phyloP scores from a whole-genome alignment of 2,113 vertebrate species.

The Melanerpes aurifrons region DNA sequence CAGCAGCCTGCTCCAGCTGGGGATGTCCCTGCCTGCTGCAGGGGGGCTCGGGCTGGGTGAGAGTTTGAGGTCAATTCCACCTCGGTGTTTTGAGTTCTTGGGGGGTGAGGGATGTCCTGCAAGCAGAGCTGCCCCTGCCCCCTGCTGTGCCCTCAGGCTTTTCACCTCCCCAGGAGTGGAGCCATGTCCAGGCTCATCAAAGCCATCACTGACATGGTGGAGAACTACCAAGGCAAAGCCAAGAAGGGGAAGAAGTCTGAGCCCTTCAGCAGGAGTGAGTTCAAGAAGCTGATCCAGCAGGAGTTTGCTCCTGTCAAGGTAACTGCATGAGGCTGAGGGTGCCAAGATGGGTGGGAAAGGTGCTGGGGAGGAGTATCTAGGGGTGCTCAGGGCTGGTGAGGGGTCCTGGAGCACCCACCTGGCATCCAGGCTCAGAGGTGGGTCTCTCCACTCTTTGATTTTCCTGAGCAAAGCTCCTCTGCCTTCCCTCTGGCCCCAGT shows the following conservation, averaged over 20 bases:
- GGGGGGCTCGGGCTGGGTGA: too few relatives aligned
- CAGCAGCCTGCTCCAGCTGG: too few relatives aligned
- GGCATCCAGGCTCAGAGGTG: background rate
- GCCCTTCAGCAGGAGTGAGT: constrained; percentile 32
- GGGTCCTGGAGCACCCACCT: background rate
- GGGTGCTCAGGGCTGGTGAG: background rate
- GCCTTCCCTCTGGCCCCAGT: accelerated
- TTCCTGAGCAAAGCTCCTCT: background rate
- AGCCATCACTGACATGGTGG: constrained; percentile 59
- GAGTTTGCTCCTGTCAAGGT: constrained; percentile 59
- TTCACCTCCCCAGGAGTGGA: background rate
- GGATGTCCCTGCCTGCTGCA: too few relatives aligned
- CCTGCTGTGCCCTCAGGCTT: background rate
- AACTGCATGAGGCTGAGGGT: accelerated
- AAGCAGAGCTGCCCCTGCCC: background rate
- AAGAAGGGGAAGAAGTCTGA: background rate
- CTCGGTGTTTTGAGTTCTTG: background rate
- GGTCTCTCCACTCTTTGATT: background rate
- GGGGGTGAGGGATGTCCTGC: background rate
- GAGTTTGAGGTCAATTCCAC: too few relatives aligned
- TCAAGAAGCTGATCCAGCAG: constrained; percentile 65
- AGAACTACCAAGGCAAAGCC: background rate
- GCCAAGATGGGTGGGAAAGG: background rate
- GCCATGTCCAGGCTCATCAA: constrained; percentile 52
- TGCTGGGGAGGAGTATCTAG: background rate